These are phyloP conservation scores for Bradypus variegatus DNA, from an alignment of 2,797 vertebrate species.

Conservation along the genomic window DNA sequence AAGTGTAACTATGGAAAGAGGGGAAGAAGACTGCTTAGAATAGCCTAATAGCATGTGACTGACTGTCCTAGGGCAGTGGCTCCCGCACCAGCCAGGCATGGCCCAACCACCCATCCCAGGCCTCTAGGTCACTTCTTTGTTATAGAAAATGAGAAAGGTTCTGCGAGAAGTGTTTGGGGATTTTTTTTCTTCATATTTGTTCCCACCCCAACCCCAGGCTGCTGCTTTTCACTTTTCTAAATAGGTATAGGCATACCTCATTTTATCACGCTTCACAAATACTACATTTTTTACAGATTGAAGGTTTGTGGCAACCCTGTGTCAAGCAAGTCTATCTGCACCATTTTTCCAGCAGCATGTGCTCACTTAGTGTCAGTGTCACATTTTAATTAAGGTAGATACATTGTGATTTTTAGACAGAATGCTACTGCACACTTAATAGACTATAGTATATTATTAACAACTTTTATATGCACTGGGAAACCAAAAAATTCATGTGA, in stretches of 20 bases:
- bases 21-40: not conserved
- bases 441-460: too few relatives aligned
- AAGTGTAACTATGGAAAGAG: not conserved
- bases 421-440: too few relatives aligned
- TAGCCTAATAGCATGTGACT: not conserved
- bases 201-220: not conserved
- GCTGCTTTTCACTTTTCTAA: not conserved
- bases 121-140: not conserved
- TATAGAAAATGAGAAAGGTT: not conserved
- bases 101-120: not conserved
- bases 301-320: too few relatives aligned
- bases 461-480: too few relatives aligned
- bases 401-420: too few relatives aligned
- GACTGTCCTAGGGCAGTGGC: not conserved
- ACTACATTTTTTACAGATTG: too few relatives aligned
- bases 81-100: not conserved
- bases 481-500: too few relatives aligned
- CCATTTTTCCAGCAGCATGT: too few relatives aligned
- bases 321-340: too few relatives aligned
- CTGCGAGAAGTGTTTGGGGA: not conserved
- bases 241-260: not conserved
- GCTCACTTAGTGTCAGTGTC: too few relatives aligned
- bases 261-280: too few relatives aligned
- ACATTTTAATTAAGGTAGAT: too few relatives aligned
- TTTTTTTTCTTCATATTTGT: not conserved